Base-by-base conservation (phyloP, 1,140 invertebrate species). In the Musca vetustissima region DNA sequence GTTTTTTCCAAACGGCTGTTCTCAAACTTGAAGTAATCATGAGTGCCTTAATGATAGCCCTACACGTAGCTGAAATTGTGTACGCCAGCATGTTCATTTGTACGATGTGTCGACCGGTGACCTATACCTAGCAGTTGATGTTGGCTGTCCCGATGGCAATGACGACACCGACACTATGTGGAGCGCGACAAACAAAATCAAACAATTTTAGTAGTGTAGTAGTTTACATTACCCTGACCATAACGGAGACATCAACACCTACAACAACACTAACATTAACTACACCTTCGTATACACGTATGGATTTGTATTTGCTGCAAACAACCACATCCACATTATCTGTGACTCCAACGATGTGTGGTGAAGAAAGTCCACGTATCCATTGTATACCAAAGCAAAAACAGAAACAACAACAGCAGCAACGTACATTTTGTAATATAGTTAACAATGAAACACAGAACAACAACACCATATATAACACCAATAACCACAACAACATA, bases 11-110 rank as follows among this genome's bases (percentile, higher is more conserved):
- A 85, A 92, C 91, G 69, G 75, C 70, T 82, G 92, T 95, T 32
- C 86, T 96, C 43, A 85, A 91, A 72, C 84, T 95, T 71, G 95
- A 96, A 84, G 88, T 94, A 71, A 94, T 96, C 74, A 87, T 95
- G 74, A 91, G 92, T 83, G 89, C 89, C 66, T 93, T 96, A 77
- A 92, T 95, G 85, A 84, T 96, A 47, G 87, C 88, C 71, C 88
- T 96, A 72, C 88, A 95, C 79, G 87, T 87, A 52, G 81, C 93
- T 53, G 93, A 96, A 84, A 84, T 93, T 59, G 82, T 91, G 64
- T 92, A 92, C 75, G 91, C 91, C 22, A 85, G 92, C 52, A 83
- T 93, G 73, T 92, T 90, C 84, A 87, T 92, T 74, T 86, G 91
- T 70, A 89, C 90, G 49, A 88, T 91, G 77, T 92, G 89, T 83